Evolutionary conservation across 92 coral and sea anemone species (phyloP), one percentile per base, ranked within the genome.

Genomic region (Phenganax marumi): DNA sequence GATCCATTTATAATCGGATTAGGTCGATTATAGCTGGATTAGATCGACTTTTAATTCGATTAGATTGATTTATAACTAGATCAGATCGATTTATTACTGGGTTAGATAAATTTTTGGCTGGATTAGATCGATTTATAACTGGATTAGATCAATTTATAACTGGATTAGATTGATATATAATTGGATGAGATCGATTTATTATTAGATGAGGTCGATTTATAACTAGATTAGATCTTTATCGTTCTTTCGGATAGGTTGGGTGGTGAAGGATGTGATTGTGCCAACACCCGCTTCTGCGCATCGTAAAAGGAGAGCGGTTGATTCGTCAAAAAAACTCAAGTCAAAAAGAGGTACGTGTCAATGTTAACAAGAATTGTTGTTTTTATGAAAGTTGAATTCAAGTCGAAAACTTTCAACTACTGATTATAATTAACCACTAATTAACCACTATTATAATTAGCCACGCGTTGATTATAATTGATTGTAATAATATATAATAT

Each of bases 281-380:
- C 92, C 97, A 1, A 90, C 97, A 10, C 97, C 97, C 13, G 81
- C 75, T 70, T 81, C 84, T 8, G 75, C 68, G 58, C 39, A 60
- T 19, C 85, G 85, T 70, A 81, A 88, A 53, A 43, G 80, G 9
- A 52, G 62, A 55, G 48, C 17, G 13, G 53, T 17, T 8, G 13
- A 26, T 55, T 54, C 76, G 63, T 3, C 12, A 73, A 2, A 80
- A 46, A 68, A 76, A 74, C 62, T 21, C 52, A 52, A 68, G 68
- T 78, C 74, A 24, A 53, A 60, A 47, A 84, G 48, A 75, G 88
- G 85, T 87, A 66, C 50, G 68, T n/a, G 46, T 17, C 13, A 12
- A 10, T 54, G 7, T 14, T 26, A n/a, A 82, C 26, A 62, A 46
- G 18, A 7, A 76, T 22, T 56, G 7, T 56, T 58, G 3, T 7